These are phyloP conservation scores for Emys orbicularis DNA, from an alignment of 2,797 vertebrate species.

Conservation along the genomic window DNA sequence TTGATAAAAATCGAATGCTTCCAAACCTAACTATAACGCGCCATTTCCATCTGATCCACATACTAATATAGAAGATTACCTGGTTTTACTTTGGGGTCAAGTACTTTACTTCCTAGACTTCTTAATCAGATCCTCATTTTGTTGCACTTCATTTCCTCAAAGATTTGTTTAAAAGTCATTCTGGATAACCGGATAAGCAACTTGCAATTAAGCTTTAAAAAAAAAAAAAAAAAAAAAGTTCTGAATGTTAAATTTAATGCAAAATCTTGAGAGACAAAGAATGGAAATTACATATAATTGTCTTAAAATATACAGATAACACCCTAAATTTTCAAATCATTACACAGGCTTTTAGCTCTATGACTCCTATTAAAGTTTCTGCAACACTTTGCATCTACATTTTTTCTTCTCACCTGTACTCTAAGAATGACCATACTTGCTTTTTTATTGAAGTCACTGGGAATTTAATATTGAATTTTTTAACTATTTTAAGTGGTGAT, in stretches of 20 bases:
- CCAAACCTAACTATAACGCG: not conserved
- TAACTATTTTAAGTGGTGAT: not conserved
- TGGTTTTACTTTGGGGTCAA: not conserved
- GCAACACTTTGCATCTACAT: not conserved
- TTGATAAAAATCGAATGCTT: not conserved
- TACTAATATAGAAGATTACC: not conserved
- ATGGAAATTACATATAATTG: not conserved
- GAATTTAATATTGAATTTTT: not conserved
- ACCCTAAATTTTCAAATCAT: not conserved
- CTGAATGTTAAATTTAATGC: not conserved
- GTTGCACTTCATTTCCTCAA: not conserved
- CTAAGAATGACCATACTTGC: not conserved
- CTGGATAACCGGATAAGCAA: not conserved
- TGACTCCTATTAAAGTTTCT: not conserved
- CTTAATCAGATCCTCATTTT: not conserved
- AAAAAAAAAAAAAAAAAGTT: not conserved
- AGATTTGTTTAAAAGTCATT: not conserved
- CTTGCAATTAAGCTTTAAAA: not conserved
- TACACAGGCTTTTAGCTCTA: not conserved
- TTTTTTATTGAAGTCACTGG: not conserved
- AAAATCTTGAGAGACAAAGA: not conserved
- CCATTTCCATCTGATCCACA: not conserved
- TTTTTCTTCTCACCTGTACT: not conserved
- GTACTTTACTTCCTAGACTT: too few species aligned
- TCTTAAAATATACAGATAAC: not conserved